Evolutionary conservation across 2,113 vertebrate species (phyloP).

Genomic region (Pithys albifrons): DNA sequence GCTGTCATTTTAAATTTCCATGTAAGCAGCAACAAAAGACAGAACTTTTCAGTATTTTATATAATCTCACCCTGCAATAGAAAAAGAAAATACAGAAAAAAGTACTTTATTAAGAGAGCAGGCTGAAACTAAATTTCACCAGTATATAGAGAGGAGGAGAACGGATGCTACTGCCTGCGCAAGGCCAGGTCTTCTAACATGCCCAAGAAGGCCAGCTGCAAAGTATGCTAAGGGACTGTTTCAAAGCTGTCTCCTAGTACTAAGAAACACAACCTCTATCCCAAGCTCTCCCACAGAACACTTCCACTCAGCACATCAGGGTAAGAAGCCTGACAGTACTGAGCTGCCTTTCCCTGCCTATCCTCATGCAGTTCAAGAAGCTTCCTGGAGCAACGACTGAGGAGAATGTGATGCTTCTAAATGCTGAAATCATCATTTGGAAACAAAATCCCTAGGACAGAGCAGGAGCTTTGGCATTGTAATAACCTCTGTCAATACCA

Average conservation of each 20-base stretch:
- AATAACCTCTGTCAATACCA: background rate
- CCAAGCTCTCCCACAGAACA: background rate
- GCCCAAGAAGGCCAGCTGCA: background rate
- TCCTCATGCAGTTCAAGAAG: background rate
- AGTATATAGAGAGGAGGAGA: background rate
- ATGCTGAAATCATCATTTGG: background rate
- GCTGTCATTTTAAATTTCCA: background rate
- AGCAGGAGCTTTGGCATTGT: background rate
- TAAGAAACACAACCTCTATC: background rate
- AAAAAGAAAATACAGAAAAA: background rate
- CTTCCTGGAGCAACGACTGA: background rate
- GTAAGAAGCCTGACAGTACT: background rate
- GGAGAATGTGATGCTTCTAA: background rate
- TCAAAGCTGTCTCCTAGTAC: background rate
- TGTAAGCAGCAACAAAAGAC: background rate
- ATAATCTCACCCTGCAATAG: background rate
- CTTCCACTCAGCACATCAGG: background rate
- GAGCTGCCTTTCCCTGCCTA: background rate
- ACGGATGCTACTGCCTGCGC: background rate
- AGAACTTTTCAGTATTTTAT: background rate
- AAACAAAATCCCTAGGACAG: background rate
- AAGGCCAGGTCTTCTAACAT: background rate
- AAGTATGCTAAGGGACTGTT: background rate
- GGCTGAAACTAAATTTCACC: background rate
- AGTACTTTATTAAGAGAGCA: background rate